phyloP scores from a whole-genome alignment of 35 echinoderm and acorn worm genomes.

The Heliocidaris tuberculata region DNA sequence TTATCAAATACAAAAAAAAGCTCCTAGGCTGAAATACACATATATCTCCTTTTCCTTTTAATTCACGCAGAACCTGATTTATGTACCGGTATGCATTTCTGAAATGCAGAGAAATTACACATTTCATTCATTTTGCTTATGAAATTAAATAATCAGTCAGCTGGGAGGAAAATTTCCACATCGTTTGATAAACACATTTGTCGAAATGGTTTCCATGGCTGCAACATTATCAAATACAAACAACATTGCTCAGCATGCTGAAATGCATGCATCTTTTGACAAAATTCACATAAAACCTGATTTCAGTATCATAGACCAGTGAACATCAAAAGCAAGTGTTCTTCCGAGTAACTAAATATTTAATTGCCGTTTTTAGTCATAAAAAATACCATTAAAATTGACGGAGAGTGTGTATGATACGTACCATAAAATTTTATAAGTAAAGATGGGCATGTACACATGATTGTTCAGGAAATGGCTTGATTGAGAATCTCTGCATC shows the following conservation, averaged over 20 bases:
- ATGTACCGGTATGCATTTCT: background rate
- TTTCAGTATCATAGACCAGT: background rate
- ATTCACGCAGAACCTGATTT: background rate
- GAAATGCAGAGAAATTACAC: constrained; percentile 1
- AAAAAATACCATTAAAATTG: background rate
- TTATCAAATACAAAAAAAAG: background rate
- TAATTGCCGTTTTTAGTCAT: background rate
- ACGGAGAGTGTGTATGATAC: background rate
- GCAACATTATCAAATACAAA: background rate
- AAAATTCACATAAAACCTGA: background rate
- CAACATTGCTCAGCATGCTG: too few relatives aligned
- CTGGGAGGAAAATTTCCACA: background rate
- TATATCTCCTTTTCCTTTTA: too few relatives aligned
- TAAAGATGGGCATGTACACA: background rate
- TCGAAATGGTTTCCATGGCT: background rate
- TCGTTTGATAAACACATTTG: background rate
- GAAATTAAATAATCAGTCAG: background rate
- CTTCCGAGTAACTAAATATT: background rate
- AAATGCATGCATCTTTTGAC: too few relatives aligned
- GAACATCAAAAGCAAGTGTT: background rate
- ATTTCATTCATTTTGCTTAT: background rate
- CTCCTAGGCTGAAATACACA: too few relatives aligned
- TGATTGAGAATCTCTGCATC: background rate
- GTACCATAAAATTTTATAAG: background rate
- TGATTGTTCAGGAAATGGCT: background rate